Conservation (phyloP, 2,797 vertebrate species). For the Sebastolobus alascanus region DNA sequence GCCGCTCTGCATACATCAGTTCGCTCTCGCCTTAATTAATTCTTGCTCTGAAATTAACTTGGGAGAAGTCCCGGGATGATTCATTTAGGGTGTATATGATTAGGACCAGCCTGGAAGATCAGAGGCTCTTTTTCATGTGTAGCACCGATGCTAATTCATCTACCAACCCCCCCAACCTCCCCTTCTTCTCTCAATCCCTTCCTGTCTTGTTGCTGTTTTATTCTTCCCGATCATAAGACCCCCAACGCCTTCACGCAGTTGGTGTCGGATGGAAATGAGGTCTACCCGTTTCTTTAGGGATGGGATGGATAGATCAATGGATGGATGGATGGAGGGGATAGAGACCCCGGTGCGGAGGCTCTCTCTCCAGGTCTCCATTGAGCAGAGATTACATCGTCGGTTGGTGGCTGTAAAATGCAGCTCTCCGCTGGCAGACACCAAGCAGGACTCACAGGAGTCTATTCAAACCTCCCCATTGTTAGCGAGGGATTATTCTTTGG, state of each 20-base stretch:
- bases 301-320: conserved; percentile 51
- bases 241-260: conserved; percentile 27
- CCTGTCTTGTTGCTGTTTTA: conserved; percentile 51
- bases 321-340: conserved; percentile 36
- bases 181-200: conserved; percentile 33
- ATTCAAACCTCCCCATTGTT: conserved; percentile 82
- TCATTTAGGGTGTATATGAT: conserved; percentile 79
- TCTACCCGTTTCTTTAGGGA: conserved; percentile 44
- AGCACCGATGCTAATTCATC: conserved; percentile 72
- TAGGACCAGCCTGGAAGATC: conserved; percentile 78
- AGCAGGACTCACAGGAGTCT: conserved; percentile 77
- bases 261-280: conserved; percentile 71
- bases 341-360: conserved; percentile 47
- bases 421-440: conserved; percentile 71
- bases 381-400: conserved; percentile 75
- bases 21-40: conserved; percentile 74
- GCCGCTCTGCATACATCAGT: conserved; percentile 60
- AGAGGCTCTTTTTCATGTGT: conserved; percentile 74
- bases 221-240: conserved; percentile 61
- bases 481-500: conserved; percentile 81
- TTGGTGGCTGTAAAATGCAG: conserved; percentile 74
- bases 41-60: conserved; percentile 66
- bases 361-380: conserved; percentile 69
- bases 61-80: conserved; percentile 76
- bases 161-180: conserved; percentile 7